A percentile compares a stretch with the other conserved stretches of the same genome.
Evolutionary conservation across 1,140 invertebrate species (phyloP).

Genomic region (Cydia splendana): DNA sequence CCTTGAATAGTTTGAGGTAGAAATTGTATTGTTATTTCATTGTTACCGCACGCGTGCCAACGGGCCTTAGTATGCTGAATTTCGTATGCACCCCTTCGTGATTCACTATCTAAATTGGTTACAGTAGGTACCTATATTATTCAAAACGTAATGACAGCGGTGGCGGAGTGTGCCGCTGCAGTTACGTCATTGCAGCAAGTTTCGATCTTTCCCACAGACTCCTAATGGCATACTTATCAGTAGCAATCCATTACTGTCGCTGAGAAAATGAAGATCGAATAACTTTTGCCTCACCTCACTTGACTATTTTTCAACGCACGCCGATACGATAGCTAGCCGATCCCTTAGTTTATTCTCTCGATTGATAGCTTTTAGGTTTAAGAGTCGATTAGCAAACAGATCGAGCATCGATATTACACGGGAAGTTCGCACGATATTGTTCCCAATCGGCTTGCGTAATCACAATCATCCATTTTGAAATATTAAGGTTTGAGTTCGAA

Average conservation of each 20-base stretch:
- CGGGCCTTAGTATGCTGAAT: conserved; percentile 35
- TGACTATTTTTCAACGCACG: conserved; percentile 21
- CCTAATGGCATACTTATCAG: conserved; percentile 29
- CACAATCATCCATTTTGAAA: neutral
- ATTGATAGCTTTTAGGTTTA: conserved; percentile 20
- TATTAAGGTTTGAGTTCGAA: conserved; percentile 10
- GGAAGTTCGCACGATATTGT: conserved; percentile 18
- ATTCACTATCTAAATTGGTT: conserved; percentile 18
- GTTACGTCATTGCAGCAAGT: conserved; percentile 13
- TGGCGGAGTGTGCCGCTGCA: neutral
- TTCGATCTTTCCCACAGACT: conserved; percentile 26
- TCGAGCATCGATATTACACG: conserved; percentile 5
- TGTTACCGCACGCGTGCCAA: conserved; percentile 48
- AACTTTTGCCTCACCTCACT: conserved; percentile 21
- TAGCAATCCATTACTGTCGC: conserved; percentile 27
- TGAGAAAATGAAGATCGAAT: conserved; percentile 31
- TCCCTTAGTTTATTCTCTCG: conserved; percentile 9
- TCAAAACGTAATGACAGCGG: neutral
- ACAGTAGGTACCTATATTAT: conserved; percentile 18
- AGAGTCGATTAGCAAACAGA: conserved; percentile 14
- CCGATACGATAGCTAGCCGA: neutral
- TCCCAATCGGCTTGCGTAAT: conserved; percentile 7
- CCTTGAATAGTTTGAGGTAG: conserved; percentile 62
- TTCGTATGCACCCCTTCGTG: conserved; percentile 38
- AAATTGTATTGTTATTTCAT: conserved; percentile 59